Conservation (phyloP, 2,888 invertebrate species). For the Hetaerina titia region DNA sequence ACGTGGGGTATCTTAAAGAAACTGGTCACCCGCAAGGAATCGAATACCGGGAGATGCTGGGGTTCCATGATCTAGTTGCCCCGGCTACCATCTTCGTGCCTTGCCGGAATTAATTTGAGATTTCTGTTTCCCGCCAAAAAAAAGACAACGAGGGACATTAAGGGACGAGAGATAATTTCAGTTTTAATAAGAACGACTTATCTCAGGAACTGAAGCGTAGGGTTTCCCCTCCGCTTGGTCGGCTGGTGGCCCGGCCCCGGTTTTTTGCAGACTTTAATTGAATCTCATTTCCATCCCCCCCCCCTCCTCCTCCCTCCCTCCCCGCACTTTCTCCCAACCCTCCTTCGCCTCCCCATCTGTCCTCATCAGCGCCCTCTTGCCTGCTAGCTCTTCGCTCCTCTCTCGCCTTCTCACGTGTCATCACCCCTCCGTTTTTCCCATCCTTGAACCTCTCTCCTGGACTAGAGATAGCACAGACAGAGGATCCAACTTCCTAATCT, state of each 20-base stretch:
- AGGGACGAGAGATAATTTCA: conserved; percentile 43
- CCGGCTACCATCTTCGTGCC: background rate
- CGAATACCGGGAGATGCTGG: background rate
- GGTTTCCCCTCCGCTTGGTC: background rate
- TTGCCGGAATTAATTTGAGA: conserved; percentile 22
- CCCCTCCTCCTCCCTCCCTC: background rate
- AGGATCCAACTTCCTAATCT: conserved; percentile 24
- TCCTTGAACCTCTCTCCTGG: background rate
- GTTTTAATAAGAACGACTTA: conserved; percentile 47
- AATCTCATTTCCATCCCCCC: conserved; percentile 30
- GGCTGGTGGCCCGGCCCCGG: background rate
- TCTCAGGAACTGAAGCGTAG: conserved; percentile 42
- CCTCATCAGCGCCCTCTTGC: no score
- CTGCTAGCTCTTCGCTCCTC: background rate
- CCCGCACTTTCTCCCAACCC: no score
- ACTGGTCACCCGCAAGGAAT: background rate
- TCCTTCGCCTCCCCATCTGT: background rate
- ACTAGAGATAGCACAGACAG: background rate
- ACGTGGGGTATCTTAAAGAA: background rate
- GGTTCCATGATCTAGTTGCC: background rate
- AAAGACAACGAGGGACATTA: background rate
- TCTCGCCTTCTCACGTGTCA: background rate
- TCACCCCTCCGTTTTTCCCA: background rate
- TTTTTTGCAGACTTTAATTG: conserved; percentile 51
- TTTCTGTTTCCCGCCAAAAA: background rate